Evolutionary conservation across 2,113 vertebrate species (phyloP).

Genomic region (Geococcyx californianus): DNA sequence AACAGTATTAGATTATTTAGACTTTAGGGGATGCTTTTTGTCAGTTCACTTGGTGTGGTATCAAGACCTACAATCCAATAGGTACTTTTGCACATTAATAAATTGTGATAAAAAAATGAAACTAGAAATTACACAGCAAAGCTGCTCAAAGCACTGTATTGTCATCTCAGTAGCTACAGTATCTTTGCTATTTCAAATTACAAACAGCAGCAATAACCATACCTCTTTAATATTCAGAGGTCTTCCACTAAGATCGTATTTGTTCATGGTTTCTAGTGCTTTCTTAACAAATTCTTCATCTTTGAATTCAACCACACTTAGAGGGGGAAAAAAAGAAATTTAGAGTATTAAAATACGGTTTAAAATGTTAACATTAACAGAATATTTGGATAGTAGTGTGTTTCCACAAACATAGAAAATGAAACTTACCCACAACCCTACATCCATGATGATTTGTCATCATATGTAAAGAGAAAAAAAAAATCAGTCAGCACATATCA

Average conservation of each 20-base stretch:
- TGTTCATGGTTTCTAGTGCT: slow-evolving; percentile 95
- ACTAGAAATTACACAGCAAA: neutral
- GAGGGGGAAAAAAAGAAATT: slow-evolving; percentile 25
- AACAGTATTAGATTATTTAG: neutral
- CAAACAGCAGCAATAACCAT: slow-evolving; percentile 33
- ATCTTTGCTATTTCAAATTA: neutral
- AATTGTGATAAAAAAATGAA: neutral
- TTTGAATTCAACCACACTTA: slow-evolving; percentile 98
- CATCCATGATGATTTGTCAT: slow-evolving; percentile 70
- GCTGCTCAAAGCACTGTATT: neutral
- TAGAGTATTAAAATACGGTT: slow-evolving; percentile 54
- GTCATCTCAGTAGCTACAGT: neutral
- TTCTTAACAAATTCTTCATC: slow-evolving; percentile 99
- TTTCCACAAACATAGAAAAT: slow-evolving; percentile 43
- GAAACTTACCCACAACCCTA: slow-evolving; percentile 98
- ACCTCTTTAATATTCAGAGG: slow-evolving; percentile 98
- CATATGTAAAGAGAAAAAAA: slow-evolving; percentile 68
- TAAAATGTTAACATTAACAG: neutral
- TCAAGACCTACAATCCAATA: neutral
- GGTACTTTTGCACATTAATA: neutral
- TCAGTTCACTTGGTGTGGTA: neutral
- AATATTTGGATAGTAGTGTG: neutral
- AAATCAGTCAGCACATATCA: slow-evolving; percentile 71
- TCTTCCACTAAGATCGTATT: slow-evolving; percentile 93
- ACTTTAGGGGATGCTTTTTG: neutral